Base-by-base conservation (phyloP, 1,140 invertebrate species). In the Probaryconus sp. region DNA sequence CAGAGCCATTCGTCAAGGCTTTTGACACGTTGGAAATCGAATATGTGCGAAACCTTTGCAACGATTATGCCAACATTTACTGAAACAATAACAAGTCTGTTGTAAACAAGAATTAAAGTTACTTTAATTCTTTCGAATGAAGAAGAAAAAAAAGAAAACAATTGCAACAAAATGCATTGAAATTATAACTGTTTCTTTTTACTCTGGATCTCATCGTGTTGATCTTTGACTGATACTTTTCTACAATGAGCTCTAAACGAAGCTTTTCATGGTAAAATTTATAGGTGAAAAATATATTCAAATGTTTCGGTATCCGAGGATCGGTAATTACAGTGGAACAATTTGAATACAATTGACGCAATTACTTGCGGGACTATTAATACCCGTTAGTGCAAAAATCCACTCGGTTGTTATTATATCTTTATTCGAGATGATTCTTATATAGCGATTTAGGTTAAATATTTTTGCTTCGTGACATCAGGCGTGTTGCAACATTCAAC, bases 381-480 rank as follows among this genome's bases (percentile, higher is more conserved):
- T 61, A 17, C 28, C 28, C 7, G 17, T 37, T 28, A 45, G 28
- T 37, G 26, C 33, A 64, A 20, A 51, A 33, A 47, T 1, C 9
- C 20, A 10, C 18, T 20, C 17, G 38, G n/a, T 18, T 38, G 43
- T 31, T 31, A 14, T n/a, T 11, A 48, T 43, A 38, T 40, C n/a
- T 64, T 43, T 42, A 45, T 47, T 65, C 11, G 16, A 13, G 31
- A n/a, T n/a, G n/a, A n/a, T n/a, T n/a, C n/a, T n/a, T n/a, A n/a
- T n/a, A n/a, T 6, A 20, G 31, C 24, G 35, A 58, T 68, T 68
- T 48, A 53, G 53, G 64, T 50, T 50, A 35, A 56, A 68, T 68
- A 68, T 68, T 68, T 68, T 58, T 56, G 63, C 26, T 5, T 21
- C 33, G 51, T 58, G 63, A 67, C 63, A 58, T 47, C 42, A 38